Evolutionary conservation across 2,888 invertebrate genomes (phyloP), one percentile per base, ranked within the genome.

Genomic region (Mayetiola destructor): DNA sequence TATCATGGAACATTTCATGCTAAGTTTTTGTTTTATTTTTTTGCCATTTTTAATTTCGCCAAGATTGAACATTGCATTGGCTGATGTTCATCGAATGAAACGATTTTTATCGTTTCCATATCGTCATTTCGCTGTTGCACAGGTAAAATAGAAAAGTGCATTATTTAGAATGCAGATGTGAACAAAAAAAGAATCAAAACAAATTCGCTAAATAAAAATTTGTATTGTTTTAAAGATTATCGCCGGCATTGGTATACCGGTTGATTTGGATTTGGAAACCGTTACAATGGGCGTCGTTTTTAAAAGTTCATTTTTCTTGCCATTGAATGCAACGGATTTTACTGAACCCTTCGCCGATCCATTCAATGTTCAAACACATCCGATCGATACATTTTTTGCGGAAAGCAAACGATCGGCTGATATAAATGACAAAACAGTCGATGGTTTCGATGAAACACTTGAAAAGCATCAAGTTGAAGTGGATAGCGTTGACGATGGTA

Each of bases 61-160:
- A n/a, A 27, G 16, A 27, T n/a, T 16, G 16, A 48, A 27, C 16
- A n/a, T 48, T 48, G 29, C 53, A 53, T 21, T 39, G 16, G n/a
- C n/a, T n/a, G n/a, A n/a, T n/a, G 37, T 39, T 6, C 64, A 67
- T 66, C 61, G 59, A 40, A 37, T 60, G 57, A 64, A 64, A 63
- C 62, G 63, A 58, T 64, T 63, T 59, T 61, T 72, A 10, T 61
- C 69, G 27, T 71, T 65, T 61, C 72, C 72, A 16, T 64, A 66
- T 6, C 67, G 71, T 2, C 61, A 67, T 1, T 72, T 73, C 16
- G 72, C 73, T 1, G 65, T 72, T 35, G 60, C 65, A 2, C 66
- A 67, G 68, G 71, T 71, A 59, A n/a, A 21, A 8, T 12, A n/a
- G n/a, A n/a, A n/a, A n/a, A n/a, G n/a, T n/a, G n/a, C n/a, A n/a